These are phyloP conservation scores for Bettongia penicillata DNA, from an alignment of 2,113 vertebrate genomes.

Conservation along the genomic window DNA sequence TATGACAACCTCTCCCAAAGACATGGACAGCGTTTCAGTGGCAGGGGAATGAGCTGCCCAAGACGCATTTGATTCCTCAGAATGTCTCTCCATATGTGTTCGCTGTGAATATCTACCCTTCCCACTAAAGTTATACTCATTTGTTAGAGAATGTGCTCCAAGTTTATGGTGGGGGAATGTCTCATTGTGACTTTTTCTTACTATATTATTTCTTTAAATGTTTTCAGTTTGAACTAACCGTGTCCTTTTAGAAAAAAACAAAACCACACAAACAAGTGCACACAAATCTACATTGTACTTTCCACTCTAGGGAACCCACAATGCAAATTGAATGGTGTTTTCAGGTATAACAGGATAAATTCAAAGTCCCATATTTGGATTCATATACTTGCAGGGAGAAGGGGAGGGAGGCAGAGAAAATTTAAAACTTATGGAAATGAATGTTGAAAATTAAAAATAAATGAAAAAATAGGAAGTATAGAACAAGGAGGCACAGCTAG, in stretches of 20 bases:
- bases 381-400: not conserved
- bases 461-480: no score
- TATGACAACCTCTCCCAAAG: not conserved
- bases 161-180: not conserved
- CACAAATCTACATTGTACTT: not conserved
- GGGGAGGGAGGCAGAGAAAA: no score
- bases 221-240: not conserved
- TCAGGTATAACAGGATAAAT: not conserved
- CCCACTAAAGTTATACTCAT: not conserved
- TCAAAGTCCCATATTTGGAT: not conserved
- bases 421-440: no score
- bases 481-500: not conserved
- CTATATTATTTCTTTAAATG: not conserved
- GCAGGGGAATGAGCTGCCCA: not conserved
- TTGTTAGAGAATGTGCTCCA: not conserved
- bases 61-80: not conserved
- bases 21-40: not conserved
- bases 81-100: not conserved
- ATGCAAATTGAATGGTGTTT: not conserved
- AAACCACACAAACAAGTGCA: not conserved
- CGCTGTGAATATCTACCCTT: not conserved
- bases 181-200: not conserved
- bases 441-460: no score
- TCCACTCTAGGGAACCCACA: not conserved
- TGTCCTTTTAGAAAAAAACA: not conserved